phyloP scores from a whole-genome alignment of 1,140 invertebrate species.

The Pseudomyrmex sp. region DNA sequence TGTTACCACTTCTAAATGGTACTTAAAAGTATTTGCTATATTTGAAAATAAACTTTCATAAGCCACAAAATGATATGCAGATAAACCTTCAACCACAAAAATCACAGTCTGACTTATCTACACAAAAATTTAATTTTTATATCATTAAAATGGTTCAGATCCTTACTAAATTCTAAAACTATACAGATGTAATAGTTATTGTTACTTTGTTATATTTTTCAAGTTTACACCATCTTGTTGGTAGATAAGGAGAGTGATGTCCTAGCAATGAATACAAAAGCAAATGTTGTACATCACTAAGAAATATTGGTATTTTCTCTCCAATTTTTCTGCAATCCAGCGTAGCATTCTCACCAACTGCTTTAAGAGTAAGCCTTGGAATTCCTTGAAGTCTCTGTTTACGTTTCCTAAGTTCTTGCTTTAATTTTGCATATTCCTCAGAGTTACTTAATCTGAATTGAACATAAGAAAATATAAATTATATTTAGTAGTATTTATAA shows the following conservation, averaged over 20 bases:
- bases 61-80: constrained; percentile 89
- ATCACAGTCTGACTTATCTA: constrained; percentile 88
- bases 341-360: constrained; percentile 87
- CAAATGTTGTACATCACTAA: constrained; percentile 93
- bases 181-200: background rate
- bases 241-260: constrained; percentile 88
- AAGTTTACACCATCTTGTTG: constrained; percentile 92
- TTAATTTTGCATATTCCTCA: constrained; percentile 86
- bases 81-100: constrained; percentile 92
- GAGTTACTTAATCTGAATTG: constrained; percentile 78
- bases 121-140: constrained; percentile 16
- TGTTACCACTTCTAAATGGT: constrained; percentile 90
- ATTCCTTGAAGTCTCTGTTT: constrained; percentile 85
- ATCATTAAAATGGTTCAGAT: background rate
- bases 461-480: background rate
- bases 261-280: constrained; percentile 91
- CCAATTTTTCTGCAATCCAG: constrained; percentile 83
- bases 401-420: constrained; percentile 85
- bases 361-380: constrained; percentile 87
- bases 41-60: constrained; percentile 88
- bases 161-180: background rate
- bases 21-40: constrained; percentile 87
- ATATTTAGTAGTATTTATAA: background rate
- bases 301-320: constrained; percentile 90
- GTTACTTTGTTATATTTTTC: constrained; percentile 89